phyloP scores from a whole-genome alignment of 2,113 vertebrate species.

The Odontophorus gujanensis region DNA sequence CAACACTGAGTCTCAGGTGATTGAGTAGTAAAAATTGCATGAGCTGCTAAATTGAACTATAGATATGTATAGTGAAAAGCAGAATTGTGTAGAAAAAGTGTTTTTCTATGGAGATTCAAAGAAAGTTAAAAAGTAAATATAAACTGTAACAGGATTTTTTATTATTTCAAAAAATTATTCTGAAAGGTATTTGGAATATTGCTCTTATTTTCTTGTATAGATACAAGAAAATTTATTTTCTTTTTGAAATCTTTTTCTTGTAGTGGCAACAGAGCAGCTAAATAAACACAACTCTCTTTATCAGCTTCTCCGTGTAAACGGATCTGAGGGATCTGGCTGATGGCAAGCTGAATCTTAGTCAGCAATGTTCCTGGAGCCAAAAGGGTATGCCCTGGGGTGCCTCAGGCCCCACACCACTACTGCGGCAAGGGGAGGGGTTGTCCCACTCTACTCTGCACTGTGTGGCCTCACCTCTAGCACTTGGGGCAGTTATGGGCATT shows the following conservation, averaged over 20 bases:
- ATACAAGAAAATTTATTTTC: fast-evolving
- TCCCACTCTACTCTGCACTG: not conserved
- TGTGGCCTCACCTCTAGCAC: not conserved
- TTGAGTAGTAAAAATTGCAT: not conserved
- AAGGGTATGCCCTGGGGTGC: not conserved
- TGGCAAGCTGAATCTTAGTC: not conserved
- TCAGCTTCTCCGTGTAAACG: not conserved
- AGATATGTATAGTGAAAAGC: not conserved
- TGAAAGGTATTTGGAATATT: not conserved
- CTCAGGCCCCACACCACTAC: not conserved
- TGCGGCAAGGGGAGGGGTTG: not conserved
- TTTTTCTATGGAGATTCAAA: not conserved
- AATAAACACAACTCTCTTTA: not conserved
- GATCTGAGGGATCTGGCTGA: not conserved
- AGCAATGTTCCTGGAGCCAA: not conserved
- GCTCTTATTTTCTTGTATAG: not conserved
- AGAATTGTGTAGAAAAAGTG: not conserved
- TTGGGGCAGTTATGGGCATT: not conserved
- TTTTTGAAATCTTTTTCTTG: not conserved
- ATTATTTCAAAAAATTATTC: not conserved
- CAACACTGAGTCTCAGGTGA: not conserved
- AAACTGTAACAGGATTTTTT: not conserved
- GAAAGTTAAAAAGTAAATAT: not conserved
- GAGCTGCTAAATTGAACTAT: not conserved
- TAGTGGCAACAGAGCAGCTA: not conserved